phyloP scores from a whole-genome alignment of 1,140 invertebrate genomes.

The Eufriesea mexicana region DNA sequence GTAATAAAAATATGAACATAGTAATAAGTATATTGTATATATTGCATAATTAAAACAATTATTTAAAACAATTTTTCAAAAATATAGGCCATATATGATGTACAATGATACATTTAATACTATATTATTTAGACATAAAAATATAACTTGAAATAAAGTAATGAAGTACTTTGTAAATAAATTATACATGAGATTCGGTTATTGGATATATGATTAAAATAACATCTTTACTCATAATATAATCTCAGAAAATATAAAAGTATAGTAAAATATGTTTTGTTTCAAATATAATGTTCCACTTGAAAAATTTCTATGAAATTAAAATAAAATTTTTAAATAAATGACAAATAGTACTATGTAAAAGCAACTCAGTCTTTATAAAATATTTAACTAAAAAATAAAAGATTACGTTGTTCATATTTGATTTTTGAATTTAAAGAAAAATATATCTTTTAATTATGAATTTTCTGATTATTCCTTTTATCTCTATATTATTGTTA shows the following conservation, averaged over 20 bases:
- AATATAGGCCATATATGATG: conserved; percentile 47
- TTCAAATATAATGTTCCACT: neutral
- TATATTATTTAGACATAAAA: conserved; percentile 23
- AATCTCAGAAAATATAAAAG: conserved; percentile 6
- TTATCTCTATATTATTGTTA: neutral
- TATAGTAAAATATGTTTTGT: neutral
- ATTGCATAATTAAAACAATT: neutral
- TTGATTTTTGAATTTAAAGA: neutral
- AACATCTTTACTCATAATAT: neutral
- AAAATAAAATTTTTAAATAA: conserved; percentile 5
- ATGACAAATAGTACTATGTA: conserved; percentile 13
- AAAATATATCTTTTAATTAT: neutral
- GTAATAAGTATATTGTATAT: neutral
- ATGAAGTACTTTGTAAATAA: conserved; percentile 16
- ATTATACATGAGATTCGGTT: conserved; percentile 27
- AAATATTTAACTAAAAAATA: conserved; percentile 17
- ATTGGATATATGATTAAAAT: conserved; percentile 15
- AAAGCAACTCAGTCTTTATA: conserved; percentile 35
- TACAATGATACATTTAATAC: conserved; percentile 5
- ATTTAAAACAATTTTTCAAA: conserved; percentile 24
- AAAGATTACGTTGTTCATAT: neutral
- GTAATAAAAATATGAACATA: neutral
- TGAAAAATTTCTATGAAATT: neutral
- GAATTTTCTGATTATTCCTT: neutral
- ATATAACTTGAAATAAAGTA: conserved; percentile 6